Conservation (phyloP, 1,140 invertebrate genomes). For the Drusus annulatus region DNA sequence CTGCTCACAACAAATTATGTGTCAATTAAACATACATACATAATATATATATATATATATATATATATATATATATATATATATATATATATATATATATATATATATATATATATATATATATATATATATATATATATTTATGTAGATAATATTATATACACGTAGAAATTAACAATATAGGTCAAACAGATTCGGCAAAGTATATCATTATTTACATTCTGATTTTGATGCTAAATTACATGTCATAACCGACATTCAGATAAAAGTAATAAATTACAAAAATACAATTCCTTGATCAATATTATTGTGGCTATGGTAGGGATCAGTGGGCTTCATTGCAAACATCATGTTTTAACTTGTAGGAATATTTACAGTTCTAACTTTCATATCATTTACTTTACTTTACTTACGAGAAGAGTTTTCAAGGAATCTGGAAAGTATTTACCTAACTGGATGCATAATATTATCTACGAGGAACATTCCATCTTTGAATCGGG, state of each 20-base stretch:
- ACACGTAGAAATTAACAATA: conserved; percentile 8
- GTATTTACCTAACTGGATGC: too few species aligned
- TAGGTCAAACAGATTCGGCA: background rate
- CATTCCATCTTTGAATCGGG: too few species aligned
- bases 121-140: too few species aligned
- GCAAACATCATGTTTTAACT: background rate
- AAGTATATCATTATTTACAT: background rate
- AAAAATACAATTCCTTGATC: conserved; percentile 13
- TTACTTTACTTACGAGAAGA: too few species aligned
- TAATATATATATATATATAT: too few species aligned
- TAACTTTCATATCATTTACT: too few species aligned
- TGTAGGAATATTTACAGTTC: too few species aligned
- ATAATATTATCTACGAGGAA: too few species aligned
- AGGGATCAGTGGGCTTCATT: background rate
- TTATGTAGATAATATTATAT: background rate
- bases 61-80: too few species aligned
- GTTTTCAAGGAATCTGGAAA: too few species aligned
- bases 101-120: too few species aligned
- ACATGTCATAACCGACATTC: background rate
- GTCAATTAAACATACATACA: conserved; percentile 4
- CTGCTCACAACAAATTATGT: conserved; percentile 52
- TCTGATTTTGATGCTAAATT: conserved; percentile 20
- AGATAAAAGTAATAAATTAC: background rate
- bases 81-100: too few species aligned
- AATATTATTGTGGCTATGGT: background rate